Conservation (phyloP, 2,113 vertebrate genomes). For the Odontophorus gujanensis region DNA sequence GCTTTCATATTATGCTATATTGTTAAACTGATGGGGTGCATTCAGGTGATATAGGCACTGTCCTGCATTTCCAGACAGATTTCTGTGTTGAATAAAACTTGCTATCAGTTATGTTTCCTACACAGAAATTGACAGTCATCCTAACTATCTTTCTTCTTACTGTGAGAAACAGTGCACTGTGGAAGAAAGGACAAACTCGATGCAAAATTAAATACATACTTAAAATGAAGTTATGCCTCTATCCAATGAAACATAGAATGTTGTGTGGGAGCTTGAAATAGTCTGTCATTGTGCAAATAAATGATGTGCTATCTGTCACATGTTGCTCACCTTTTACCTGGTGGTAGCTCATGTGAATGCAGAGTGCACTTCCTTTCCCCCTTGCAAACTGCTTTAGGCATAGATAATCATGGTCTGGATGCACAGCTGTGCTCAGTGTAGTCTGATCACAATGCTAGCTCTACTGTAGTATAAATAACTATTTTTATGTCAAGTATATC, state of each 20-base stretch:
- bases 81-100: neutral
- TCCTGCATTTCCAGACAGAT: neutral
- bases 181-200: neutral
- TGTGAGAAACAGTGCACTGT: neutral
- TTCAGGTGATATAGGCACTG: neutral
- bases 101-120: neutral
- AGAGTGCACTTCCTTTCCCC: neutral
- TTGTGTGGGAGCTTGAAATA: neutral
- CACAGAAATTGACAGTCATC: neutral
- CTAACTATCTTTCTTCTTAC: neutral
- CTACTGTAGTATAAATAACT: neutral
- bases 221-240: neutral
- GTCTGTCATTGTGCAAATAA: neutral
- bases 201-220: neutral
- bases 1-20: neutral
- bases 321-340: neutral
- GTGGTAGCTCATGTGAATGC: neutral
- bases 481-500: fast-evolving
- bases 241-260: neutral
- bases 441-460: neutral
- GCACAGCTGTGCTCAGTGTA: fast-evolving
- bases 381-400: neutral
- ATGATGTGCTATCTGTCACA: neutral
- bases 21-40: neutral
- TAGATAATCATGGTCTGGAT: neutral